Evolutionary conservation across 1,140 invertebrate species (phyloP).

Genomic region (Drosophila jambulina): DNA sequence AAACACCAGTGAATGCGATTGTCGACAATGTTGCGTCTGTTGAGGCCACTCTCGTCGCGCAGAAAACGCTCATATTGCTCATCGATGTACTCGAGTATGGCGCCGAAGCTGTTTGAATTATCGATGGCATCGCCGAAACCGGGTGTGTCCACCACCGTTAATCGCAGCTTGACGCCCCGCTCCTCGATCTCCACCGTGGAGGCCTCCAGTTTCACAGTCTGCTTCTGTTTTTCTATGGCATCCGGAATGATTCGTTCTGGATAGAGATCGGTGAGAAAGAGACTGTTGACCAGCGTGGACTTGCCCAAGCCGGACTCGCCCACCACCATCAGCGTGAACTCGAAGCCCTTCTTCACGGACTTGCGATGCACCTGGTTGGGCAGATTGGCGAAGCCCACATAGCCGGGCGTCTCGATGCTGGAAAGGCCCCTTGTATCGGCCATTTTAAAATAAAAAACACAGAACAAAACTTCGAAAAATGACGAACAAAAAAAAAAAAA

Average conservation of each 20-base stretch:
- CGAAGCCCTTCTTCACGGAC: conserved; percentile 98
- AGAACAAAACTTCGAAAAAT: conserved; percentile 55
- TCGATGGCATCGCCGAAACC: conserved; percentile 99
- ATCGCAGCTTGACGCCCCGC: conserved; percentile 93
- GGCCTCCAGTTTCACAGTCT: conserved; percentile 95
- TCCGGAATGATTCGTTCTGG: conserved; percentile 94
- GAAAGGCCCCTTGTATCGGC: conserved; percentile 87
- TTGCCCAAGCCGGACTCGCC: conserved; percentile 99
- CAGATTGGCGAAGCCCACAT: conserved; percentile 96
- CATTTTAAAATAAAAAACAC: conserved; percentile 82
- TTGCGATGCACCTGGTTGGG: conserved; percentile 98
- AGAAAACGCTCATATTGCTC: conserved; percentile 97
- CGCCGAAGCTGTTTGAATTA: conserved; percentile 96
- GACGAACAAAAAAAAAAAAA: conserved; percentile 79
- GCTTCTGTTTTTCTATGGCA: conserved; percentile 94
- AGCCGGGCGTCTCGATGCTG: conserved; percentile 93
- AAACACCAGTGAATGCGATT: conserved; percentile 98
- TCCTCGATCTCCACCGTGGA: conserved; percentile 98
- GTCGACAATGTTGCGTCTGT: conserved; percentile 96
- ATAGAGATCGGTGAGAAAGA: conserved; percentile 98
- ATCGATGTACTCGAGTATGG: conserved; percentile 97
- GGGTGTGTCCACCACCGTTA: conserved; percentile 98
- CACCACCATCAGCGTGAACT: conserved; percentile 99
- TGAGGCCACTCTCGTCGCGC: conserved; percentile 95
- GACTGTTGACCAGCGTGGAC: conserved; percentile 98